Evolutionary conservation across 2,888 invertebrate species (phyloP).

Genomic region (Drosophila vallismaia): DNA sequence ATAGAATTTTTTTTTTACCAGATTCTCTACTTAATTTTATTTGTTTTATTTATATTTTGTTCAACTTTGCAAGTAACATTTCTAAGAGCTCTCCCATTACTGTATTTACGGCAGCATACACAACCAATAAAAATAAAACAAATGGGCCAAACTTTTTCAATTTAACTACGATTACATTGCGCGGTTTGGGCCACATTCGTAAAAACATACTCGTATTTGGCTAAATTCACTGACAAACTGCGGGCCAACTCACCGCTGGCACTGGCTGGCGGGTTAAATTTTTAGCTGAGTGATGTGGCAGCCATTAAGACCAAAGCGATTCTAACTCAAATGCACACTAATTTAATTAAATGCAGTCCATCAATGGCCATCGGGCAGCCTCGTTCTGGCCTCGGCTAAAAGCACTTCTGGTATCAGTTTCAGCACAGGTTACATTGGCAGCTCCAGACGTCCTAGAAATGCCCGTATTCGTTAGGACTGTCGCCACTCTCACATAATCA

Average conservation of each 20-base stretch:
- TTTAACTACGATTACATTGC: slow-evolving; percentile 68
- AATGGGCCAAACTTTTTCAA: slow-evolving; percentile 71
- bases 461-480: slow-evolving; percentile 24
- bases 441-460: slow-evolving; percentile 1
- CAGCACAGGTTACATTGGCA: slow-evolving; percentile 6
- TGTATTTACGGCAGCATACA: slow-evolving; percentile 1
- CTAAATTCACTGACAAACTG: slow-evolving; percentile 41
- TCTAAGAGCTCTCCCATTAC: not conserved
- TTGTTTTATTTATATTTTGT: not conserved
- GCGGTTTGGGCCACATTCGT: slow-evolving; percentile 43
- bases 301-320: slow-evolving; percentile 49
- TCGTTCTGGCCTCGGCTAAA: slow-evolving; percentile 29
- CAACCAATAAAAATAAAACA: slow-evolving; percentile 54
- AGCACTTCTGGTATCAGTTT: slow-evolving; percentile 22
- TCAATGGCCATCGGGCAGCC: slow-evolving; percentile 54
- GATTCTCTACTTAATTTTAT: not conserved
- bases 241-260: not conserved
- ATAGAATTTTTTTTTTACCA: not conserved
- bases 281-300: slow-evolving; percentile 30
- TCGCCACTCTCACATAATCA: slow-evolving; percentile 8
- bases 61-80: not conserved
- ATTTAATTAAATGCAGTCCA: slow-evolving; percentile 70
- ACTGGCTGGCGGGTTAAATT: slow-evolving; percentile 13
- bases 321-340: slow-evolving; percentile 45
- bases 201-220: slow-evolving; percentile 31